Evolutionary conservation across 92 coral and sea anemone species (phyloP).

Genomic region (Diadumene lineata): DNA sequence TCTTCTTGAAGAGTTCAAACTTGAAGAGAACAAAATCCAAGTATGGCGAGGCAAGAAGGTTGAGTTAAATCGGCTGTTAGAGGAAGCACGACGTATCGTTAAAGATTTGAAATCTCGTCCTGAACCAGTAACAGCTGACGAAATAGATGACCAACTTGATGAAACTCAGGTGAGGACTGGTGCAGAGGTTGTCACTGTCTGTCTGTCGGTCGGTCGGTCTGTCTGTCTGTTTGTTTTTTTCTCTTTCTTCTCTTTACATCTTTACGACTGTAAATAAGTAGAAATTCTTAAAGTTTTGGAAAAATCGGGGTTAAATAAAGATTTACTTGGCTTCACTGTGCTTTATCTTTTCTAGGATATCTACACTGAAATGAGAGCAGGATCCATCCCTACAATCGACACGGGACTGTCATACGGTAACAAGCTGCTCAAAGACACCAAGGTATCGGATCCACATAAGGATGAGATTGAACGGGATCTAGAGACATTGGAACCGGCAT

Average conservation of each 20-base stretch:
- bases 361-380: conserved; percentile 9
- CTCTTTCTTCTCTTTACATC: too few relatives aligned
- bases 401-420: conserved; percentile 29
- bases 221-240: too few relatives aligned
- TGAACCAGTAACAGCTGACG: conserved; percentile 37
- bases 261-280: too few relatives aligned
- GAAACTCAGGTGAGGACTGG: conserved; percentile 16
- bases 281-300: too few relatives aligned
- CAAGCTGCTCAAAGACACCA: conserved; percentile 17
- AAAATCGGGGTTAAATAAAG: too few relatives aligned
- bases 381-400: conserved; percentile 20
- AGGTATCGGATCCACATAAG: conserved; percentile 13
- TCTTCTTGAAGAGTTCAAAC: conserved; percentile 22
- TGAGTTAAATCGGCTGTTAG: conserved; percentile 13
- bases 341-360: background rate
- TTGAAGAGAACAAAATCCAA: conserved; percentile 21
- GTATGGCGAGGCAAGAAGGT: conserved; percentile 34
- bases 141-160: conserved; percentile 41
- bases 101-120: conserved; percentile 26
- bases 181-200: too few relatives aligned
- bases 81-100: conserved; percentile 18
- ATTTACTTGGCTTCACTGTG: too few relatives aligned
- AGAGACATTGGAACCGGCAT: conserved; percentile 18
- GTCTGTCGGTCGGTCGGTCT: too few relatives aligned
- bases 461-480: conserved; percentile 33